These are phyloP conservation scores for Leucophenga montana DNA, from an alignment of 2,888 invertebrate species.

Conservation along the genomic window DNA sequence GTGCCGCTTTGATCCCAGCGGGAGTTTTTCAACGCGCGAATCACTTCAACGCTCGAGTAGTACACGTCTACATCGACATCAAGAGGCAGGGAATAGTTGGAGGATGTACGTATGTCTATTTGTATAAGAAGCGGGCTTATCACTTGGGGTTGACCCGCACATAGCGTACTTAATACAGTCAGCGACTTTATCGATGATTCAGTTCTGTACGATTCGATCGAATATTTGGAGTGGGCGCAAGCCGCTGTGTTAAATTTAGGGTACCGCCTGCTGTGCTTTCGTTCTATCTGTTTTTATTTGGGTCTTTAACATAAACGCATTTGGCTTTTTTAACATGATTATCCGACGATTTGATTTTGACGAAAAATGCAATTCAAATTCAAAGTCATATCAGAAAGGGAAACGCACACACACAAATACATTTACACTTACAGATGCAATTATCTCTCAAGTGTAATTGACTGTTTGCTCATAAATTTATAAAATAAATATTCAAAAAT, in stretches of 20 bases:
- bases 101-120: no score
- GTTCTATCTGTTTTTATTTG: slow-evolving; percentile 46
- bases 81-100: no score
- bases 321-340: slow-evolving; percentile 74
- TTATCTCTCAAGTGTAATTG: slow-evolving; percentile 4
- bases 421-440: neutral
- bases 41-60: slow-evolving; percentile 53
- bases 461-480: neutral
- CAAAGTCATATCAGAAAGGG: slow-evolving; percentile 55
- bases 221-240: slow-evolving; percentile 26
- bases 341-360: slow-evolving; percentile 73
- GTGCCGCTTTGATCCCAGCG: slow-evolving; percentile 69
- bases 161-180: neutral
- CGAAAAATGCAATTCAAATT: slow-evolving; percentile 69
- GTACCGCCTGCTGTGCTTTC: slow-evolving; percentile 32
- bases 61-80: no score
- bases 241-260: slow-evolving; percentile 23
- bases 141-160: slow-evolving; percentile 43
- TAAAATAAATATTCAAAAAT: no score
- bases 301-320: slow-evolving; percentile 66
- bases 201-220: slow-evolving; percentile 21
- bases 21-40: slow-evolving; percentile 61
- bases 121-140: neutral
- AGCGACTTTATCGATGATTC: slow-evolving; percentile 39
- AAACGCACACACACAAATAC: slow-evolving; percentile 1